Evolutionary conservation across 2,797 vertebrate genomes (phyloP), one percentile per base, ranked within the genome.

Genomic region (Sphaeramia orbicularis): DNA sequence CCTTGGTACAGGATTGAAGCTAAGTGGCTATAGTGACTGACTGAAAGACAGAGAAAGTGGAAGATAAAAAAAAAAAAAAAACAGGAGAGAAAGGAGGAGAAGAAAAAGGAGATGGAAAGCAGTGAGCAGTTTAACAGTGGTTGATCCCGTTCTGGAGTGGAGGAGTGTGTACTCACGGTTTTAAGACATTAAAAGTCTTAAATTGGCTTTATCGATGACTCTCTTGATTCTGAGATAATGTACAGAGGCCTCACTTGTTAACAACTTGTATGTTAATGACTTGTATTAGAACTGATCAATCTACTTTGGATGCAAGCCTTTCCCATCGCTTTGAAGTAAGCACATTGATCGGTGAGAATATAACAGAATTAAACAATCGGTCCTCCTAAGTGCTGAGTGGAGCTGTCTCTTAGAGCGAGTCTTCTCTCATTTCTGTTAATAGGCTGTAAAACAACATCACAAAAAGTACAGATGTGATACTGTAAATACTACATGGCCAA

Each of bases 201-300:
- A 86, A 86, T 65, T 85, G 87, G 78, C 84, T 87, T 85, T 81
- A 90, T 92, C 62, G 91, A 93, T 83, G 81, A 52, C 77, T 76
- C 80, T 88, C 90, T 90, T 90, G 89, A 93, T 92, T 92, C 83
- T 35, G 59, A 89, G 88, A 90, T 89, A 85, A 80, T 86, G 88
- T 91, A 93, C 88, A 92, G 87, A 89, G 86, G 80, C 80, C 85
- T 76, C 55, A 80, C 85, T 94, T 94, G 93, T 93, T 94, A 94
- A 94, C 93, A 93, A 70, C 87, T 81, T 94, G 93, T 92, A 91
- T 92, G 91, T 90, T 93, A 93, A 94, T 93, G 89, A 92, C 87
- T 88, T 86, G 91, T 83, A 91, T 92, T 93, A 93, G 86, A 92
- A 80, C 71, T 92, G 89, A 94, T 94, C 93, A 92, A 94, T 94